These are phyloP conservation scores for Belonocnema kinseyi DNA, from an alignment of 1,140 invertebrate species.

Conservation along the genomic window DNA sequence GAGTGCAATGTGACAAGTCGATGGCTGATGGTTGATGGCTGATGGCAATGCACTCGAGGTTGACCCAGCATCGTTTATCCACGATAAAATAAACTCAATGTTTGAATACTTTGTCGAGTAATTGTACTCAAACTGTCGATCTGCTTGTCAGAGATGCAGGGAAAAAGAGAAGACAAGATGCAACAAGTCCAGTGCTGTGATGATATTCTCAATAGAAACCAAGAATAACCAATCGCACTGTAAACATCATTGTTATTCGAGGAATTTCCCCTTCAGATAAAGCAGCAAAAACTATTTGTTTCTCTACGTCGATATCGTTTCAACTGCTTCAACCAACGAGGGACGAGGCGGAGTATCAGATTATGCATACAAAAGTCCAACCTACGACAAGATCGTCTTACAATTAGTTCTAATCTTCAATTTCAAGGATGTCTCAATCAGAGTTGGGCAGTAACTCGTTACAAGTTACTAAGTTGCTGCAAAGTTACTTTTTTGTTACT, in stretches of 20 bases:
- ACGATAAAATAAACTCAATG: constrained; percentile 10
- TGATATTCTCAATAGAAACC: constrained; percentile 7
- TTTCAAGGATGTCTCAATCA: no score
- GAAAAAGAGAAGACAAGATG: constrained; percentile 8
- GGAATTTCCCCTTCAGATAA: constrained; percentile 55
- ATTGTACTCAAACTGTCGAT: not conserved
- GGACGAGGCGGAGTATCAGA: no score
- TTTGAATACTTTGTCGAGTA: constrained; percentile 6
- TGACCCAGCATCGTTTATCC: constrained; percentile 1
- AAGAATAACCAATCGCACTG: constrained; percentile 39
- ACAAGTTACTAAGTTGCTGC: no score
- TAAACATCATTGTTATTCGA: constrained; percentile 63
- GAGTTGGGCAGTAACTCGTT: no score
- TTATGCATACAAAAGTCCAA: no score
- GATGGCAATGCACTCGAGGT: constrained; percentile 25
- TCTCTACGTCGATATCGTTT: no score
- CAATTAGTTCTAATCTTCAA: no score
- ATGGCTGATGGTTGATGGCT: not conserved
- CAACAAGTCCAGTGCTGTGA: not conserved
- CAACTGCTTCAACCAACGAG: no score
- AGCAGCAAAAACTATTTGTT: constrained; percentile 7
- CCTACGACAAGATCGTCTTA: no score
- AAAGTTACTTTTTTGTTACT: no score
- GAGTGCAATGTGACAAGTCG: not conserved
- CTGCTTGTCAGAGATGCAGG: not conserved